Evolutionary conservation across 53 echinoderm and acorn worm species (phyloP).

Genomic region (Henricia sp.): DNA sequence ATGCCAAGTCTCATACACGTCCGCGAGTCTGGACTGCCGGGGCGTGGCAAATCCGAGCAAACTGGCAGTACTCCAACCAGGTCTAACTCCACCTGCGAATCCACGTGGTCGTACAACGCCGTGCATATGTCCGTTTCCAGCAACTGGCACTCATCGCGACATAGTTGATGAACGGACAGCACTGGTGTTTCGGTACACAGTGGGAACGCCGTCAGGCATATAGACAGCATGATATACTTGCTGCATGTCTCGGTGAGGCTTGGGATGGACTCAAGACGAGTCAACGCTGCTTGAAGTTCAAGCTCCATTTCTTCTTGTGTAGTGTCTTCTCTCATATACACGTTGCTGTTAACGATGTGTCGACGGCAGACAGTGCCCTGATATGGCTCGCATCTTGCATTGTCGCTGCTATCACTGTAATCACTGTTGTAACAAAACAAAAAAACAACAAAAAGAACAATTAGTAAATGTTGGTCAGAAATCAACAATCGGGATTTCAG

Average conservation of each 20-base stretch:
- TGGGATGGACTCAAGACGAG: conserved; percentile 58
- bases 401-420: conserved; percentile 38
- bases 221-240: conserved; percentile 82
- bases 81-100: conserved; percentile 69
- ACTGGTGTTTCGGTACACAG: conserved; percentile 73
- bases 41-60: conserved; percentile 78
- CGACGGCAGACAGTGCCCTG: conserved; percentile 74
- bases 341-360: conserved; percentile 68
- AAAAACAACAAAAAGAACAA: too few relatives aligned
- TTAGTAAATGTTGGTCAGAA: too few relatives aligned
- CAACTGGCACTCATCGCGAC: conserved; percentile 71
- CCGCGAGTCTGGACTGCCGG: conserved; percentile 63
- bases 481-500: too few relatives aligned
- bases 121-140: conserved; percentile 85
- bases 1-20: conserved; percentile 78
- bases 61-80: conserved; percentile 81
- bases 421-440: conserved; percentile 53
- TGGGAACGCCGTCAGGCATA: conserved; percentile 93
- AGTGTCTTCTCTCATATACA: conserved; percentile 66
- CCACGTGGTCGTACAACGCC: conserved; percentile 73
- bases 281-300: conserved; percentile 63
- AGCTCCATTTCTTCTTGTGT: conserved; percentile 72
- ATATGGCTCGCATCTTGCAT: conserved; percentile 78
- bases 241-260: conserved; percentile 56
- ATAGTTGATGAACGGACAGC: conserved; percentile 51